Percentiles rank a stretch among this genome's conserved stretches.
Evolutionary conservation across 64 coral and sea anemone genomes (phyloP).

Genomic region (Exaiptasia diaphana): DNA sequence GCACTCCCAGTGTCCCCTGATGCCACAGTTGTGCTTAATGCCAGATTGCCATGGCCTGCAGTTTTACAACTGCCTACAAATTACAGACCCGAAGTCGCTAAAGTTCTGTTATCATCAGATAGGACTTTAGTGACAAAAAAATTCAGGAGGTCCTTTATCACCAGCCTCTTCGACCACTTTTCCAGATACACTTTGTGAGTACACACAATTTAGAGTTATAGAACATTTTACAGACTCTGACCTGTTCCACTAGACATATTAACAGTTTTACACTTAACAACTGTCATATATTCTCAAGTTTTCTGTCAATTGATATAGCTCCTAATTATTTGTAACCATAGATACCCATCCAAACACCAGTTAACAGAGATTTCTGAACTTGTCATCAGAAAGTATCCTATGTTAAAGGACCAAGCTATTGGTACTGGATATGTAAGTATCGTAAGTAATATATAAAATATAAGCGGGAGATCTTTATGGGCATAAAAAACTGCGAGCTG

Average conservation of each 20-base stretch:
- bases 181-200: slow-evolving; percentile 48
- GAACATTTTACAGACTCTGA: too few relatives aligned
- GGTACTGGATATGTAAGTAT: slow-evolving; percentile 66
- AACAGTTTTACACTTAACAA: background rate
- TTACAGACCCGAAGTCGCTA: slow-evolving; percentile 19
- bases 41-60: slow-evolving; percentile 1
- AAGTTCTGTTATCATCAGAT: background rate
- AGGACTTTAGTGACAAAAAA: background rate
- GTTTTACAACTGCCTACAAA: background rate
- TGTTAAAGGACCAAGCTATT: slow-evolving; percentile 55
- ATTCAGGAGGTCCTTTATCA: slow-evolving; percentile 23
- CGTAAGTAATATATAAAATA: background rate
- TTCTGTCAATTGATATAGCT: background rate
- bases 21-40: slow-evolving; percentile 7
- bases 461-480: background rate
- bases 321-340: background rate
- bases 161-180: slow-evolving; percentile 21
- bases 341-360: slow-evolving; percentile 56
- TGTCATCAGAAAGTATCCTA: slow-evolving; percentile 36
- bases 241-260: background rate
- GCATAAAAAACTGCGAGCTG: background rate
- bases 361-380: slow-evolving; percentile 2
- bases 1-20: too few relatives aligned
- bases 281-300: background rate
- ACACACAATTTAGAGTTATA: background rate